phyloP scores from a whole-genome alignment of 2,888 invertebrate species.

The Orchesella flavescens region DNA sequence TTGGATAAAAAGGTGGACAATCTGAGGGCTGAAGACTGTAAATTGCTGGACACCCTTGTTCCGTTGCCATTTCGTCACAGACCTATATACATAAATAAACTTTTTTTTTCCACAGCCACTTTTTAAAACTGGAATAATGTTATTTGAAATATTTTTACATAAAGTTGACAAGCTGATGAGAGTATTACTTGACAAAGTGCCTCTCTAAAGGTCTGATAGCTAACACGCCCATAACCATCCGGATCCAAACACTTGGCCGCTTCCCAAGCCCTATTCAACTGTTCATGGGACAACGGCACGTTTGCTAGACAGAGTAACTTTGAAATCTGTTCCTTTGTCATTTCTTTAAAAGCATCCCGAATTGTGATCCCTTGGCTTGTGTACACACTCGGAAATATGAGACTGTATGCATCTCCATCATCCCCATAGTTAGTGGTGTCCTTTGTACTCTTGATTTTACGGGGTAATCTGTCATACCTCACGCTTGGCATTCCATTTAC shows the following conservation, averaged over 20 bases:
- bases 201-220: slow-evolving; percentile 73
- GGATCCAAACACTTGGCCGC: slow-evolving; percentile 72
- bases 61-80: slow-evolving; percentile 59
- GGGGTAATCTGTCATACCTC: slow-evolving; percentile 57
- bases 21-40: slow-evolving; percentile 36
- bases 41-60: slow-evolving; percentile 32
- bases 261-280: slow-evolving; percentile 72
- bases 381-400: slow-evolving; percentile 70
- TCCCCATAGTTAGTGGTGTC: slow-evolving; percentile 69
- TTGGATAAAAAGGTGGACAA: not conserved
- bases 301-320: slow-evolving; percentile 67
- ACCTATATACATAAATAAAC: slow-evolving; percentile 16
- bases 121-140: no score
- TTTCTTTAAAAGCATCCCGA: slow-evolving; percentile 69
- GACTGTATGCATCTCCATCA: slow-evolving; percentile 69
- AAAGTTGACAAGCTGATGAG: no score
- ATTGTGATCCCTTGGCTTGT: slow-evolving; percentile 67
- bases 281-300: slow-evolving; percentile 72
- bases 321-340: slow-evolving; percentile 64
- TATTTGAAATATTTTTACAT: no score
- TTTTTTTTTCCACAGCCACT: no score
- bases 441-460: slow-evolving; percentile 61
- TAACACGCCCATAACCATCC: slow-evolving; percentile 71
- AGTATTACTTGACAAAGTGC: slow-evolving; percentile 63
- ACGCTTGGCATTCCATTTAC: slow-evolving; percentile 67